Base-by-base conservation (phyloP, 2,888 invertebrate genomes). In the Zygaena filipendulae region DNA sequence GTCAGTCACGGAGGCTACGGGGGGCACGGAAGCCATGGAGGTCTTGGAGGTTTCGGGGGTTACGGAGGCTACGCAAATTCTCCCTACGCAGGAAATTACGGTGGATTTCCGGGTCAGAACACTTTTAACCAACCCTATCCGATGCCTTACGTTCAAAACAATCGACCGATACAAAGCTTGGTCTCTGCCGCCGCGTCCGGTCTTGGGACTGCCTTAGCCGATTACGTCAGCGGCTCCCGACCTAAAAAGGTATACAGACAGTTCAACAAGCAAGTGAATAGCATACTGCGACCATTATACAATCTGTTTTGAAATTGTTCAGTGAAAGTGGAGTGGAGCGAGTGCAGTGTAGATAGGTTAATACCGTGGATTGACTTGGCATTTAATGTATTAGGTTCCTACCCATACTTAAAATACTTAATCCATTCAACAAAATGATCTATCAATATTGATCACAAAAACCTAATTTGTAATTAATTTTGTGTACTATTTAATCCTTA, bases 161-260 rank as follows among this genome's bases (percentile, higher is more conserved):
- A n/a, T n/a, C 45, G 68, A 3, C 75, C 80, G 29, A 45, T 72
- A 20, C 66, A 67, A 35, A 57, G 52, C 23, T 64, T 54, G 0
- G 58, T 72, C 2, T 62, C 70, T 0, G 60, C 74, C 0, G 75
- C 81, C 5, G 77, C 82, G 0, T 80, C 82, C 27, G 80, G 80
- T n/a, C 59, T 84, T 6, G 83, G 83, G 16, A 59, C 70, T 3
- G 82, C 79, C 2, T 52, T 84, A 4, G 79, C 82, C 9, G 80
- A 77, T 38, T 59, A 70, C 52, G 50, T 75, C 21, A 39, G 57
- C 39, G 16, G 16, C 16, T 66, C 36, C 13, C 54, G 62, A 24
- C 74, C 74, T 2, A 60, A 54, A 36, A 68, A 63, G 39, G 57
- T 61, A 1, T 67, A 71, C 35, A 63, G 58, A 24, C 57, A 71